Conservation (phyloP, 2,113 vertebrate genomes). For the Tauraco erythrolophus region DNA sequence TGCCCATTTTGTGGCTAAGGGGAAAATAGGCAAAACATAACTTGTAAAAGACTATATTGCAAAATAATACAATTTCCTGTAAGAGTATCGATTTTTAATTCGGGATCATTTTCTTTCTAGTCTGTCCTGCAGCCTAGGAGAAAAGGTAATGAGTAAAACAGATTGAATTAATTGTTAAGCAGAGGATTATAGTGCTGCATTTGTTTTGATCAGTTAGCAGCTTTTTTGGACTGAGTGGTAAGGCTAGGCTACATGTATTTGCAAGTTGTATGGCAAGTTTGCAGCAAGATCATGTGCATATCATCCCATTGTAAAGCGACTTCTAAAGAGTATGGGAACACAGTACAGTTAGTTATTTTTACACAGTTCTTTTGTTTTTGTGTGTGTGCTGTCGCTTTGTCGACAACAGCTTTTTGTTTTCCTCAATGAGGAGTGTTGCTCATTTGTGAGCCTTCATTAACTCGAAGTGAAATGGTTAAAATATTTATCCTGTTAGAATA, state of each 20-base stretch:
- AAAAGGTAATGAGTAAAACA: slow-evolving; percentile 80
- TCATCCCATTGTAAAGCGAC: slow-evolving; percentile 96
- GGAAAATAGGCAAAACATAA: slow-evolving; percentile 78
- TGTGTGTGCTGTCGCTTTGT: slow-evolving; percentile 97
- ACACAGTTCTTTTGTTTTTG: slow-evolving; percentile 87
- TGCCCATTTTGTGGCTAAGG: slow-evolving; percentile 84
- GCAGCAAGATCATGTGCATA: slow-evolving; percentile 92
- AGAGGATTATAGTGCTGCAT: slow-evolving; percentile 82
- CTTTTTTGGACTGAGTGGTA: slow-evolving; percentile 80
- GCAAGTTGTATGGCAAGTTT: slow-evolving; percentile 81
- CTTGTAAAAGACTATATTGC: slow-evolving; percentile 82
- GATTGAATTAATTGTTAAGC: slow-evolving; percentile 78
- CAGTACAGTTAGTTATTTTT: slow-evolving; percentile 89
- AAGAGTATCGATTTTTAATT: slow-evolving; percentile 79
- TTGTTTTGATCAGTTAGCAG: slow-evolving; percentile 76
- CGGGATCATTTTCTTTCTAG: slow-evolving; percentile 82
- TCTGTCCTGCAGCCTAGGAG: slow-evolving; percentile 82
- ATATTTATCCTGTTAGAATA: slow-evolving; percentile 99
- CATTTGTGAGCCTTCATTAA: slow-evolving; percentile 99
- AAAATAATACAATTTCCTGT: slow-evolving; percentile 81
- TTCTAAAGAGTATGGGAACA: slow-evolving; percentile 95
- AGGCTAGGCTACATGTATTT: slow-evolving; percentile 82
- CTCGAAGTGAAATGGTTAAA: slow-evolving; percentile 96
- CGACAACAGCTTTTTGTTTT: slow-evolving; percentile 99
- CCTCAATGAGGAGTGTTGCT: slow-evolving; percentile 99